phyloP scores from a whole-genome alignment of 2,888 invertebrate genomes.

The Lymantria dispar region DNA sequence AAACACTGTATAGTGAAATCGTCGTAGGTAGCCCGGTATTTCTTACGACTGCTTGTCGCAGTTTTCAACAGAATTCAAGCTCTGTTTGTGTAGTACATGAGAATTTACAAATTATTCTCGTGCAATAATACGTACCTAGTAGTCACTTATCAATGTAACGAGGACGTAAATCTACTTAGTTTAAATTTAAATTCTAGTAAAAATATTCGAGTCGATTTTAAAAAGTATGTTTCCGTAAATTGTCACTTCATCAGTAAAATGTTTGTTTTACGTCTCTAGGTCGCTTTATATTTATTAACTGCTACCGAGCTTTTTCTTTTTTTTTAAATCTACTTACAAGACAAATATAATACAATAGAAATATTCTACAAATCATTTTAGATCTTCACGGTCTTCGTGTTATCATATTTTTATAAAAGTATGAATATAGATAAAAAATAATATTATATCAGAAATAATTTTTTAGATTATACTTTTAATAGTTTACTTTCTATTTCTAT shows the following conservation, averaged over 20 bases:
- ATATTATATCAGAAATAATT: too few species aligned
- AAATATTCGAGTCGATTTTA: not conserved
- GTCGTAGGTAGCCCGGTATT: constrained; percentile 16
- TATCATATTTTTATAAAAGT: too few species aligned
- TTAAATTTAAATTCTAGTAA: not conserved
- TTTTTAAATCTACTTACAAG: too few species aligned
- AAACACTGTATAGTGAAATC: constrained; percentile 11
- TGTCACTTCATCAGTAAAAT: not conserved
- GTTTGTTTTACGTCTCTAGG: too few species aligned
- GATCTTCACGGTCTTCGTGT: too few species aligned
- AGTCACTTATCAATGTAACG: constrained; percentile 34
- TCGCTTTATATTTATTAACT: too few species aligned
- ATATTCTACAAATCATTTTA: too few species aligned
- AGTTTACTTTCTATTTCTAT: constrained; percentile 30
- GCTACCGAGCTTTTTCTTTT: too few species aligned
- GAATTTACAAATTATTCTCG: constrained; percentile 56
- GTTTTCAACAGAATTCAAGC: constrained; percentile 20
- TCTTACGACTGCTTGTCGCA: constrained; percentile 30
- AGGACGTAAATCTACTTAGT: constrained; percentile 20
- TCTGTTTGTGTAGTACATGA: constrained; percentile 31
- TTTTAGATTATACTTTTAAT: not conserved
- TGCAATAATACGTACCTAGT: constrained; percentile 20
- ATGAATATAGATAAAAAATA: too few species aligned
- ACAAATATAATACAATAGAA: too few species aligned
- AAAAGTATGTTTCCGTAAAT: not conserved